Evolutionary conservation across 2,797 vertebrate species (phyloP).

Genomic region (Smutsia gigantea): DNA sequence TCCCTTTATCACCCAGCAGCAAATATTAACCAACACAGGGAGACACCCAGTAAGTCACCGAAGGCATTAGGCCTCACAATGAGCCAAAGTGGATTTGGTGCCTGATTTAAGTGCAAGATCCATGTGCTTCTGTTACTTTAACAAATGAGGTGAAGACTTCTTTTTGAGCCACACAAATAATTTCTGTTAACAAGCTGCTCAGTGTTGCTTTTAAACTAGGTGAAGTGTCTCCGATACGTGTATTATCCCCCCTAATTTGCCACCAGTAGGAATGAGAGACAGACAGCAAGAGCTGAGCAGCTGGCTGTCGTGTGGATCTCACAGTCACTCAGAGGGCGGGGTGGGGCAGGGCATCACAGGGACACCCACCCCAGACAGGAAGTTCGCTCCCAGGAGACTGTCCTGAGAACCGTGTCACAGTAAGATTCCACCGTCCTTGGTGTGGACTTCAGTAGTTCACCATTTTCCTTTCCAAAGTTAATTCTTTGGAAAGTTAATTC

Average conservation of each 20-base stretch:
- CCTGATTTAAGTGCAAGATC: background rate
- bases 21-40: background rate
- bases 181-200: background rate
- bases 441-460: background rate
- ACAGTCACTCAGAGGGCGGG: slow-evolving; percentile 23
- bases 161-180: slow-evolving; percentile 12
- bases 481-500: slow-evolving; percentile 36
- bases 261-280: slow-evolving; percentile 8
- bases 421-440: background rate
- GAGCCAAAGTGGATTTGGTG: background rate
- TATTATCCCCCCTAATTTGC: background rate
- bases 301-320: slow-evolving; percentile 57
- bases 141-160: slow-evolving; percentile 8
- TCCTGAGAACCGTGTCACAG: slow-evolving; percentile 54
- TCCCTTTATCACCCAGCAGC: background rate
- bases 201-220: background rate
- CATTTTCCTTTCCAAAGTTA: slow-evolving; percentile 42
- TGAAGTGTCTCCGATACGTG: background rate
- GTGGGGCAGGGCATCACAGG: background rate
- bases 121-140: slow-evolving; percentile 25
- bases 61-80: background rate
- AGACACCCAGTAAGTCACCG: background rate
- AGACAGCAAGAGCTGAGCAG: background rate
- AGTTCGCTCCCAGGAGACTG: background rate
- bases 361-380: background rate